Evolutionary conservation across 2,113 vertebrate species (phyloP), one percentile per base, ranked within the genome.

Genomic region (Caranx melampygus): DNA sequence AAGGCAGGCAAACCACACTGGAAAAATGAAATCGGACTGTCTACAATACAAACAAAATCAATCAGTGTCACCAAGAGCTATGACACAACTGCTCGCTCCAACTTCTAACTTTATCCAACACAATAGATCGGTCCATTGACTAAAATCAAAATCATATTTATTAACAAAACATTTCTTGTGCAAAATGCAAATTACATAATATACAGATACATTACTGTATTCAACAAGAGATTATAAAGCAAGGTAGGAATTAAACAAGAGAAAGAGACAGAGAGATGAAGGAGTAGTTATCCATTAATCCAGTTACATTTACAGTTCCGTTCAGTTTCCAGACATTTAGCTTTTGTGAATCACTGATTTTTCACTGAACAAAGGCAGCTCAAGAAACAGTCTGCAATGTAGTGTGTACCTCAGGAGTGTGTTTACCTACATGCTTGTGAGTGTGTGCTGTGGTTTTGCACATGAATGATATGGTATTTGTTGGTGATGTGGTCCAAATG

Each of bases 121-220:
- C 60, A 63, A 78, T 34, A 18, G 15, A 60, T 11, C 26, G 31
- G 3, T 26, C 18, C 18, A 14, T 26, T 47, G 6, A 54, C 20
- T 76, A 79, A 52, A 83, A 78, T 90, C 55, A 61, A 86, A 89
- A 90, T 84, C 51, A 75, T 1, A 54, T 92, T 93, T 91, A 88
- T 91, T 91, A 69, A 88, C 67, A 88, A 86, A 84, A 81, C 42
- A 84, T 79, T 66, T 40, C 71, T 71, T 87, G 86, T 92, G 91
- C 88, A 93, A 88, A 92, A 81, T 62, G 72, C 73, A 61, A 85
- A 88, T 76, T 52, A 75, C 49, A 47, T 40, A 15, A 77, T 76
- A 57, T 72, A 85, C 59, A 76, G 12, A 80, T n/a, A 72, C 5
- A 69, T 83, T 74, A 66, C 11, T 62, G 49, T 54, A 63, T 64